Percentiles rank a stretch among this genome's conserved stretches.
phyloP scores from a whole-genome alignment of 2,113 vertebrate species.

The Mustela lutreola region DNA sequence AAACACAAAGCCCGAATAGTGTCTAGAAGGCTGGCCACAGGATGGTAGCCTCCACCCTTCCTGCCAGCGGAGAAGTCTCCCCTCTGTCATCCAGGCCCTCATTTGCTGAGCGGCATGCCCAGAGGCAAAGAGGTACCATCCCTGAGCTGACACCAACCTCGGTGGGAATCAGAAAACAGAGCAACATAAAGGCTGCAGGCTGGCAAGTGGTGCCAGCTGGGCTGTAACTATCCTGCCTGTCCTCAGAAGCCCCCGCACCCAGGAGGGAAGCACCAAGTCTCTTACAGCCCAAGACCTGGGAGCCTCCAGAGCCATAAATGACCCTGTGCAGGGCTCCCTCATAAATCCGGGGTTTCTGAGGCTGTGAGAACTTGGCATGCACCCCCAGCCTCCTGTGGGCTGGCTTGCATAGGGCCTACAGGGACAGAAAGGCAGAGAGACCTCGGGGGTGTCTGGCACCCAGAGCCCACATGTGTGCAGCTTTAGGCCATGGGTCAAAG shows the following conservation, averaged over 20 bases:
- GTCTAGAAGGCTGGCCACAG: background rate
- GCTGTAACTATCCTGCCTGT: background rate
- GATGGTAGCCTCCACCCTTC: background rate
- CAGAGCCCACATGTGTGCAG: accelerated
- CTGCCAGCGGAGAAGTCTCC: background rate
- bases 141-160: background rate
- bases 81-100: background rate
- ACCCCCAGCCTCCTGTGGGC: background rate
- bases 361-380: accelerated
- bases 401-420: accelerated
- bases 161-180: background rate
- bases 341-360: background rate
- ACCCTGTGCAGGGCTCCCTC: no score
- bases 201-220: background rate
- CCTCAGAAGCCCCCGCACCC: background rate
- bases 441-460: background rate
- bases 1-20: background rate
- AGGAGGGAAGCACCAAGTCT: background rate
- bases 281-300: accelerated
- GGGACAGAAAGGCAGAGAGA: background rate
- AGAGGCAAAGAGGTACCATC: background rate
- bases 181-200: background rate
- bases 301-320: background rate
- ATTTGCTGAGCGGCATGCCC: accelerated
- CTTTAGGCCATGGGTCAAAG: background rate